phyloP scores from a whole-genome alignment of 2,797 vertebrate species.

The Falco novaeseelandiae region DNA sequence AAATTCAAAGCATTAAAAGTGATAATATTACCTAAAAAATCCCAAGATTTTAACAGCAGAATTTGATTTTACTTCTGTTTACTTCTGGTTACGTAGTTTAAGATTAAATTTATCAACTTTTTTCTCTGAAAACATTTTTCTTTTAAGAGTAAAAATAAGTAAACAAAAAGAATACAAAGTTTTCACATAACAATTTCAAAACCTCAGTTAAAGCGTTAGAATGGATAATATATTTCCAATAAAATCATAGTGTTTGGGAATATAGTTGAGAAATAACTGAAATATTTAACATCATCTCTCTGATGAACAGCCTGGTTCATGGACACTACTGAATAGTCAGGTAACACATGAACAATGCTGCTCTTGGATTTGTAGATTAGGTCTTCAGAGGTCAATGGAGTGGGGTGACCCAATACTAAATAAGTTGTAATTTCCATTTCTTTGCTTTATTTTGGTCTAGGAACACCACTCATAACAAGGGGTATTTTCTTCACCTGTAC shows the following conservation, averaged over 20 bases:
- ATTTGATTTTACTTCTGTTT: background rate
- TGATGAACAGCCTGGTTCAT: background rate
- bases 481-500: background rate
- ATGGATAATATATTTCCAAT: background rate
- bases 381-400: background rate
- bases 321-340: background rate
- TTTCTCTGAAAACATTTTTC: background rate
- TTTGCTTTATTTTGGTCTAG: background rate
- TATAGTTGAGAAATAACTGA: background rate
- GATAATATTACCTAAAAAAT: background rate
- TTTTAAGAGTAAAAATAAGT: background rate
- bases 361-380: background rate
- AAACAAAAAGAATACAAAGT: background rate
- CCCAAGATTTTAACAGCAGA: background rate
- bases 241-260: background rate
- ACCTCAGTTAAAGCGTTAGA: background rate
- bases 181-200: background rate
- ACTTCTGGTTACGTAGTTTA: background rate
- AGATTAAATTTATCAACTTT: background rate
- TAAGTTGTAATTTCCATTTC: background rate
- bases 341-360: background rate
- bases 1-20: background rate
- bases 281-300: background rate
- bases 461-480: background rate
- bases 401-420: background rate